Evolutionary conservation across 2,113 vertebrate genomes (phyloP), one percentile per base, ranked within the genome.

Genomic region (Hyperoodon ampullatus): DNA sequence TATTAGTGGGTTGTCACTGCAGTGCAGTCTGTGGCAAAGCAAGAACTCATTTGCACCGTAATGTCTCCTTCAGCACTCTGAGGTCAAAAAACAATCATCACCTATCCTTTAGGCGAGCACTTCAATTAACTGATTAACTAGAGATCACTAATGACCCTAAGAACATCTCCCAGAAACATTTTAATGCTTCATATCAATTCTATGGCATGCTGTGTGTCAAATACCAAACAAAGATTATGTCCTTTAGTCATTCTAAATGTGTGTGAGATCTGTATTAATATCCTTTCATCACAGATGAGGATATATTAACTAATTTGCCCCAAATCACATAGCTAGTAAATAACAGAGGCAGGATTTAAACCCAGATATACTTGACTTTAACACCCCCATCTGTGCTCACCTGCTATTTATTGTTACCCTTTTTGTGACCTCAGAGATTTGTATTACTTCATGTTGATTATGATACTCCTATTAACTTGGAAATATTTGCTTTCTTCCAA

Each of bases 21-120:
- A 60, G 91, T 75, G 92, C 96, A 60, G 91, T 98, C 95, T 44
- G 50, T 95, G 58, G 61, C 95, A 96, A 87, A 96, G 90, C 33
- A 58, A 55, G 94, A 96, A 92, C 81, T 82, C 78, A 68, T 97
- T 98, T 98, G 42, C 39, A 2, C 72, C 1, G 8, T 87, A 47
- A 83, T 74, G 53, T 42, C 80, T 92, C 74, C n/a, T 47, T 93
- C 26, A 53, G 14, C 8, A 35, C 26, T 89, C 47, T 87, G 18
- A 92, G 87, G 89, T 98, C 80, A 92, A 97, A 95, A 71, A 8
- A 14, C 6, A 58, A n/a, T 78, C 21, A 81, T 35, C 18, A 23
- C 58, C 61, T 71, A 60, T 30, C 65, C 61, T 71, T 10, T 72
- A 71, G 85, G 39, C 23, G 85, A 91, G 71, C 16, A 47, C 63